phyloP scores from a whole-genome alignment of 2,888 invertebrate species.

The Mimachlamys varia region DNA sequence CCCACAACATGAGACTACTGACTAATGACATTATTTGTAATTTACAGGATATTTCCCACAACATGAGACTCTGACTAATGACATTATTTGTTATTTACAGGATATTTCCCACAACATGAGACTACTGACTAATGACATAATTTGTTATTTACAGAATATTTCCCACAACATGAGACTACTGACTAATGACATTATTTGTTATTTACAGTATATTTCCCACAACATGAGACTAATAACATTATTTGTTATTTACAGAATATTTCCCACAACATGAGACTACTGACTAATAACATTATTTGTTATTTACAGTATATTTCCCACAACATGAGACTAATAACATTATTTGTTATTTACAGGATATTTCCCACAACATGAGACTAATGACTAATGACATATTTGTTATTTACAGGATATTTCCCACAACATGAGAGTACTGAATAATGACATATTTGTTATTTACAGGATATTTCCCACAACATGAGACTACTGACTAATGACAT shows the following conservation, averaged over 20 bases:
- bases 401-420: slow-evolving; percentile 76
- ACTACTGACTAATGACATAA: slow-evolving; percentile 73
- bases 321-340: slow-evolving; percentile 74
- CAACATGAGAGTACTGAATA: slow-evolving; percentile 75
- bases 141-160: slow-evolving; percentile 68
- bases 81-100: slow-evolving; percentile 61
- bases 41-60: slow-evolving; percentile 75
- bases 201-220: slow-evolving; percentile 74
- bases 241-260: slow-evolving; percentile 69
- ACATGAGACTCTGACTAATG: slow-evolving; percentile 77
- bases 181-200: slow-evolving; percentile 70
- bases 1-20: slow-evolving; percentile 73
- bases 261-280: slow-evolving; percentile 73
- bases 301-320: slow-evolving; percentile 74
- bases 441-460: slow-evolving; percentile 76
- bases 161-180: slow-evolving; percentile 74
- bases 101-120: slow-evolving; percentile 77
- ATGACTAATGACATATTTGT: slow-evolving; percentile 77
- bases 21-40: slow-evolving; percentile 70
- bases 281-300: slow-evolving; percentile 71
- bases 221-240: slow-evolving; percentile 74
- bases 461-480: slow-evolving; percentile 77
- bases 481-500: slow-evolving; percentile 75
- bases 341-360: slow-evolving; percentile 66
- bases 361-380: slow-evolving; percentile 74